A percentile compares a stretch with the other conserved stretches of the same genome.
Conservation (phyloP, 2,113 vertebrate genomes). For the Coryphaenoides rupestris region DNA sequence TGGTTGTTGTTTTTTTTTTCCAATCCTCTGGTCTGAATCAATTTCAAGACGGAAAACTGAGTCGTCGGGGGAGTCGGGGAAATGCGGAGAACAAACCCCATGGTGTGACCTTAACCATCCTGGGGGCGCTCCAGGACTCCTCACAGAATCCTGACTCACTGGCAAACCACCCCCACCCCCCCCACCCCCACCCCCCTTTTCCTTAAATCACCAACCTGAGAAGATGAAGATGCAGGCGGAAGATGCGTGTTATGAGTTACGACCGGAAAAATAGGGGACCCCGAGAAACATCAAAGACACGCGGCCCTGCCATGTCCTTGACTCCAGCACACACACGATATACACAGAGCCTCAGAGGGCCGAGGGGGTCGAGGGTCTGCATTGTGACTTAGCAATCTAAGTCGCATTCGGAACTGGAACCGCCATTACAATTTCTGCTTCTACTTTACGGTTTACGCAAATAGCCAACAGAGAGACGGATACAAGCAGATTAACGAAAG, state of each 20-base stretch:
- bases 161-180: no score
- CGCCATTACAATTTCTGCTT: slow-evolving; percentile 46
- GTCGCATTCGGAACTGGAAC: not conserved
- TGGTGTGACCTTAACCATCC: slow-evolving; percentile 51
- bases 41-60: slow-evolving; percentile 43
- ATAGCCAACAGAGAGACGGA: slow-evolving; percentile 18
- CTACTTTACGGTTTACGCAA: slow-evolving; percentile 39
- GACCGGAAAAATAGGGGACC: slow-evolving; percentile 28
- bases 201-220: slow-evolving; percentile 56
- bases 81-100: slow-evolving; percentile 45
- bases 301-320: slow-evolving; percentile 9
- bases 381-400: slow-evolving; percentile 32
- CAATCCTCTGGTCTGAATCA: slow-evolving; percentile 45
- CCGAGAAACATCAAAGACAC: slow-evolving; percentile 30
- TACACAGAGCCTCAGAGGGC: not conserved
- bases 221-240: no score
- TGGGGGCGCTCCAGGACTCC: slow-evolving; percentile 55
- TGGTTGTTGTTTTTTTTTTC: no score
- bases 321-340: slow-evolving; percentile 2
- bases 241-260: not conserved
- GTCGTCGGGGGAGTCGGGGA: slow-evolving; percentile 30
- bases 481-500: slow-evolving; percentile 2
- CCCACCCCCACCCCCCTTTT: not conserved
- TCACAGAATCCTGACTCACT: slow-evolving; percentile 47
- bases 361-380: slow-evolving; percentile 14